Evolutionary conservation across 2,797 vertebrate species (phyloP), one percentile per base, ranked within the genome.

Genomic region (Melanotaenia parkinsoni): DNA sequence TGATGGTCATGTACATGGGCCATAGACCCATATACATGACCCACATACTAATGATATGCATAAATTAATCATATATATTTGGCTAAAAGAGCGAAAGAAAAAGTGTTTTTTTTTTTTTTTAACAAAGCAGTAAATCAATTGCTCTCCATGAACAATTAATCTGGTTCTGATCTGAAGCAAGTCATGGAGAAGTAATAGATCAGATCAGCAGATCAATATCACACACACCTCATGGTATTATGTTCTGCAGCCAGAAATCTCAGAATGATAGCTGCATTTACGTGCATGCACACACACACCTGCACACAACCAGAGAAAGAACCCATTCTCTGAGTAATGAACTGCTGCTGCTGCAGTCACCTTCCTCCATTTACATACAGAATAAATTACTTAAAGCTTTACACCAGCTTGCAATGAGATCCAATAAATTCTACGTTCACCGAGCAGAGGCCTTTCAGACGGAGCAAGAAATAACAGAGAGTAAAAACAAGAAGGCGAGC

Each of bases 371-470:
- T 90, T 88, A 85, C 88, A 91, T 89, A 88, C 68, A 80, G 85
- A 93, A 91, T 83, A 85, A 74, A 88, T 91, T 88, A 86, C 68
- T 69, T 74, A 82, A 82, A 82, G 80, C 72, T 84, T 88, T 86
- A 79, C 78, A 85, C 77, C 75, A 67, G 71, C 83, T 81, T 59
- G 28, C 78, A 26, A 45, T 38, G 67, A 85, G 86, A 73, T 85
- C 80, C 72, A 81, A 86, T 85, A 85, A 90, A 89, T 86, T 72
- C 62, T 82, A 1, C 0, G 12, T 79, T 76, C 63, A 58, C 56
- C 24, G 64, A 72, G 80, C 35, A 28, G 32, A 77, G 73, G 66
- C 68, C 57, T 71, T 65, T 70, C 63, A 67, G 58, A 66, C 11
- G 3, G 56, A 67, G 68, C 57, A 51, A 47, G 56, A 74, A 67